Percentiles rank a stretch among this genome's conserved stretches.
These are phyloP conservation scores for Agrenia bidenticulata DNA, from an alignment of 2,888 invertebrate genomes.

Conservation along the genomic window DNA sequence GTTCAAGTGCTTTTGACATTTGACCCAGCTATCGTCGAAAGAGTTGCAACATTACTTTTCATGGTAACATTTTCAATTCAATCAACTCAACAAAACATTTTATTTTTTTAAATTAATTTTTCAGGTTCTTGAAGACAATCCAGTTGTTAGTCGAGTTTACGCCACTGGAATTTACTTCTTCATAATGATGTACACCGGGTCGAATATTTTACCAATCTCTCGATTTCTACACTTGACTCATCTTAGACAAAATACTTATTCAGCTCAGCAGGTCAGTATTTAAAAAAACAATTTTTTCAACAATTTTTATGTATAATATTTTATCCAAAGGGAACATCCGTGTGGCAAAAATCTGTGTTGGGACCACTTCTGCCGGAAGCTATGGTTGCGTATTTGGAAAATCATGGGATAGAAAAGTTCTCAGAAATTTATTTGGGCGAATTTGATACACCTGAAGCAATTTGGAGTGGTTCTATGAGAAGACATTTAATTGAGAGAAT, in stretches of 20 bases:
- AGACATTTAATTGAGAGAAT: constrained; percentile 95
- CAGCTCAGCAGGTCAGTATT: constrained; percentile 47
- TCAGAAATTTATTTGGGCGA: constrained; percentile 97
- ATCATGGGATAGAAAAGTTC: constrained; percentile 97
- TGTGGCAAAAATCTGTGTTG: constrained; percentile 51
- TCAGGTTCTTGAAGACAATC: constrained; percentile 91
- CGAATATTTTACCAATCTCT: constrained; percentile 93
- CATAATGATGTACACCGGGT: constrained; percentile 97
- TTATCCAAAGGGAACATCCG: constrained; percentile 39
- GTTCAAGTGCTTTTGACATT: constrained; percentile 95
- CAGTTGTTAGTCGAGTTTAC: constrained; percentile 89
- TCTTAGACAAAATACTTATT: constrained; percentile 53
- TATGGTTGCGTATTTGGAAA: constrained; percentile 97
- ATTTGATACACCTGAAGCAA: constrained; percentile 98
- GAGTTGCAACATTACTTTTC: constrained; percentile 84
- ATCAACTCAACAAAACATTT: constrained; percentile 39
- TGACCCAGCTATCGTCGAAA: constrained; percentile 93
- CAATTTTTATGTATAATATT: not conserved
- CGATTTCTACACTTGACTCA: constrained; percentile 92
- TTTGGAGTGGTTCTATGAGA: constrained; percentile 98
- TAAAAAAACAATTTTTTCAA: too few species aligned
- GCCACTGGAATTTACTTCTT: constrained; percentile 96
- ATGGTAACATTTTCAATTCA: constrained; percentile 53
- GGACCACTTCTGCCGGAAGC: constrained; percentile 83
- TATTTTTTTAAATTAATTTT: constrained; percentile 27